Conservation (phyloP, 2,888 invertebrate species). For the Andrena bicolor region DNA sequence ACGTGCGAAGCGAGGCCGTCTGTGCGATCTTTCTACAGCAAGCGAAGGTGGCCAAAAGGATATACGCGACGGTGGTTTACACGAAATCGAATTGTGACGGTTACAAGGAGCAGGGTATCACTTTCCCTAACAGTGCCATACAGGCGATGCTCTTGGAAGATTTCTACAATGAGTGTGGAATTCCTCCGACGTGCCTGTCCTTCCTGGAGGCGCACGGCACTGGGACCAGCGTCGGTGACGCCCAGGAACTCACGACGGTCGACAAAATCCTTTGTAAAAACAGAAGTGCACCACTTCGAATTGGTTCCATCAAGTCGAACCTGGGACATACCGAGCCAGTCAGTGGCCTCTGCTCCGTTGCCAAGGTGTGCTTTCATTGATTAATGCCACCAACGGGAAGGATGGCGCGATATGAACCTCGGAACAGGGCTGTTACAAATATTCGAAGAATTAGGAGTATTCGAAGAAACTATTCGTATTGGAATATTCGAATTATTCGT, state of each 20-base stretch:
- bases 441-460: no score
- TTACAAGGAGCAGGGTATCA: slow-evolving; percentile 83
- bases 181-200: slow-evolving; percentile 87
- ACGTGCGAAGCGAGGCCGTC: slow-evolving; percentile 93
- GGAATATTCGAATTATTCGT: no score
- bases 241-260: slow-evolving; percentile 94
- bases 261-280: slow-evolving; percentile 92
- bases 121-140: slow-evolving; percentile 80
- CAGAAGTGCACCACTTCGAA: slow-evolving; percentile 91
- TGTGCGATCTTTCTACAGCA: slow-evolving; percentile 91
- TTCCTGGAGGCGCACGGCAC: slow-evolving; percentile 92
- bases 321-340: slow-evolving; percentile 96
- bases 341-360: slow-evolving; percentile 93
- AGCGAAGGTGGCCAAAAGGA: slow-evolving; percentile 84
- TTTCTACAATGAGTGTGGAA: slow-evolving; percentile 87
- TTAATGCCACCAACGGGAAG: background rate
- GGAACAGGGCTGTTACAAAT: no score
- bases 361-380: slow-evolving; percentile 87
- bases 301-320: slow-evolving; percentile 97
- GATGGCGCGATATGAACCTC: no score
- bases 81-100: slow-evolving; percentile 88
- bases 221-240: slow-evolving; percentile 94
- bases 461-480: no score
- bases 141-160: slow-evolving; percentile 85
- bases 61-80: slow-evolving; percentile 86